A percentile compares a stretch with the other conserved stretches of the same genome.
phyloP scores from a whole-genome alignment of 2,888 invertebrate species.

The Gnatocerus cornutus region DNA sequence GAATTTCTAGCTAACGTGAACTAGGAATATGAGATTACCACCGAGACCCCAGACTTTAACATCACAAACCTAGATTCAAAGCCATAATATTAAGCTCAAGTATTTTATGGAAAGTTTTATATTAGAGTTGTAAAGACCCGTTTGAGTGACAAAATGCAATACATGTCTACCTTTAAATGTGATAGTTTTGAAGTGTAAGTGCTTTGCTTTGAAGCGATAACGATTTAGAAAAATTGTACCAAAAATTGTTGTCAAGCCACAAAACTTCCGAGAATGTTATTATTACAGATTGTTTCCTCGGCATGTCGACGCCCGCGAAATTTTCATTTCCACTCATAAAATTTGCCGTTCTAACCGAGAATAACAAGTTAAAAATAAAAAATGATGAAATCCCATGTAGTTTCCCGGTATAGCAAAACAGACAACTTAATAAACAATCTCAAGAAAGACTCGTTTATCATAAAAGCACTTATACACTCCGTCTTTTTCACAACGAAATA shows the following conservation, averaged over 20 bases:
- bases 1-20: constrained; percentile 1
- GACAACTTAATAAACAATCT: constrained; percentile 54
- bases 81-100: neutral
- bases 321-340: neutral
- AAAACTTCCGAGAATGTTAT: neutral
- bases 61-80: constrained; percentile 1
- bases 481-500: constrained; percentile 42
- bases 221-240: too few species aligned
- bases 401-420: constrained; percentile 40
- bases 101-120: neutral
- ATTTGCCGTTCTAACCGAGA: neutral
- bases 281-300: neutral
- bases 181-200: too few species aligned
- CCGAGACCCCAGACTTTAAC: neutral
- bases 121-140: neutral
- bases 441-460: constrained; percentile 53
- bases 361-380: constrained; percentile 11
- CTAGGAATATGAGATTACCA: neutral
- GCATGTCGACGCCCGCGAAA: neutral
- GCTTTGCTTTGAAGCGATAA: too few species aligned
- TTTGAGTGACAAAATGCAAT: neutral
- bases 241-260: neutral
- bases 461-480: constrained; percentile 46
- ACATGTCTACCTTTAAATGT: neutral
- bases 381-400: constrained; percentile 13